phyloP scores from a whole-genome alignment of 2,113 vertebrate genomes.

The Microcebus ravelobensis region DNA sequence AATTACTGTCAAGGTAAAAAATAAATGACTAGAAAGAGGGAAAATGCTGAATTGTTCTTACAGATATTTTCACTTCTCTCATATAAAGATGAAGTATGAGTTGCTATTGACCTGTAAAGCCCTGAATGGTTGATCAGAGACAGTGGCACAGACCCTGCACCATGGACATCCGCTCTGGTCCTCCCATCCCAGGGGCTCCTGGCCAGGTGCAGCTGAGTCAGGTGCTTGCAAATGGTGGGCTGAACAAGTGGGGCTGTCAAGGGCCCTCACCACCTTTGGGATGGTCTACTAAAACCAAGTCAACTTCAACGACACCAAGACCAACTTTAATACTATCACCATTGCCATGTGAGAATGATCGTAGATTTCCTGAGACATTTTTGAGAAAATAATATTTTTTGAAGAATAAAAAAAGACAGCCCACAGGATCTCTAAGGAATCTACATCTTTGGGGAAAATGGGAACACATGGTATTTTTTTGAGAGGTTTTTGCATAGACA shows the following conservation, averaged over 20 bases:
- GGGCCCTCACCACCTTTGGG: neutral
- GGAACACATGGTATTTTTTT: neutral
- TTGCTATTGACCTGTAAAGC: neutral
- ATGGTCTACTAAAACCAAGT: neutral
- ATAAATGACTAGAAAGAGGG: neutral
- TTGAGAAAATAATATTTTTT: constrained; percentile 2
- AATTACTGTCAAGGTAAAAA: neutral
- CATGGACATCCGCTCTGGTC: neutral
- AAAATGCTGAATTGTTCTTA: neutral
- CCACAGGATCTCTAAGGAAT: neutral
- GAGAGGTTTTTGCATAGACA: neutral
- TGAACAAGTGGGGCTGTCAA: too few relatives aligned
- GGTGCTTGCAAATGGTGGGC: neutral
- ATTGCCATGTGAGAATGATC: neutral
- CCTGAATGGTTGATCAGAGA: neutral
- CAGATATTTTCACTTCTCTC: neutral
- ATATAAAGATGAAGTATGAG: neutral
- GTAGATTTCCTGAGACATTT: neutral
- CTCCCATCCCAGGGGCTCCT: neutral
- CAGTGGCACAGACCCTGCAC: fast-evolving
- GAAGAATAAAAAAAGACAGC: constrained; percentile 2
- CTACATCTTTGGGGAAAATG: neutral
- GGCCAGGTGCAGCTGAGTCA: neutral
- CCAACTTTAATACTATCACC: neutral
- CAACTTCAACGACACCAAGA: neutral